phyloP scores from a whole-genome alignment of 2,113 vertebrate species.

The Aplodontia rufa region DNA sequence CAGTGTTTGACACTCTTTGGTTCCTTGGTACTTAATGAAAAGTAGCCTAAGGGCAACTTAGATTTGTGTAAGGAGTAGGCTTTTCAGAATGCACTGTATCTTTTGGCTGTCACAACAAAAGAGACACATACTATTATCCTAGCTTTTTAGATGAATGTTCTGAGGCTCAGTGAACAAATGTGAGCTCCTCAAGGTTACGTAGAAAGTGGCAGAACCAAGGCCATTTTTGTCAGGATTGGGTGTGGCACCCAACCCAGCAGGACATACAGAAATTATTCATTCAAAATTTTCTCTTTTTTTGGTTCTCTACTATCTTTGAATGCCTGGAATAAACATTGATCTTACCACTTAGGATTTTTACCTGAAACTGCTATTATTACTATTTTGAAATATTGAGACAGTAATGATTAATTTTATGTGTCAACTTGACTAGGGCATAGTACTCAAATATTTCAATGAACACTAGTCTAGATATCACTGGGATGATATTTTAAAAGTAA shows the following conservation, averaged over 20 bases:
- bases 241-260: not conserved
- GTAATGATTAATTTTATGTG: not conserved
- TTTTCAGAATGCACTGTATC: not conserved
- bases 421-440: not conserved
- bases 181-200: not conserved
- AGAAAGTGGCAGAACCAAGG: not conserved
- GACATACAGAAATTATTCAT: not conserved
- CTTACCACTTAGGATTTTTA: not conserved
- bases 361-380: not conserved
- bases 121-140: not conserved
- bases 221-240: not conserved
- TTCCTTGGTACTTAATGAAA: constrained; percentile 1
- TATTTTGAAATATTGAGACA: not conserved
- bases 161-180: not conserved
- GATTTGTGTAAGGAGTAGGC: not conserved
- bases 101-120: not conserved
- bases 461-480: not conserved
- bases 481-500: not conserved
- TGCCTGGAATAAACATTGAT: not conserved
- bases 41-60: not conserved
- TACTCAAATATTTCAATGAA: not conserved
- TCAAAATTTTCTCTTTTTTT: not conserved
- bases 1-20: not conserved
- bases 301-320: not conserved
- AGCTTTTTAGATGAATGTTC: not conserved